Evolutionary conservation across 2,888 invertebrate genomes (phyloP), one percentile per base, ranked within the genome.

Genomic region (Brachyptera putata): DNA sequence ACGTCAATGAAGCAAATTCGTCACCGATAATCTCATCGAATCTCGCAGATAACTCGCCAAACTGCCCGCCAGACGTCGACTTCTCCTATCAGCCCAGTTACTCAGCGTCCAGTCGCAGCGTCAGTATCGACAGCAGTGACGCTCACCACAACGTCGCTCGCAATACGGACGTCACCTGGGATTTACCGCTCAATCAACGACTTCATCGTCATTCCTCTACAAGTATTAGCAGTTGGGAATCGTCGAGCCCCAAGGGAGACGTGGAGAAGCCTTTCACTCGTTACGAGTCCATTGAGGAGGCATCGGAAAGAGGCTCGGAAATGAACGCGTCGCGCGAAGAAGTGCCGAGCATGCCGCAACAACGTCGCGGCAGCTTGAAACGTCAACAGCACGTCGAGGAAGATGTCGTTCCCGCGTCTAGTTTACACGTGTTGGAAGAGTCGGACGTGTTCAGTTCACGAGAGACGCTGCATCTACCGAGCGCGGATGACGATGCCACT

Each of bases 281-380:
- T 18, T 43, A 43, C 43, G 43, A 5, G 21, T 43, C 43, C 16
- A 43, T 43, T 3, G 43, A 43, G 21, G 43, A 43, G 43, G 43
- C 43, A 5, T 21, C 43, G 2, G 43, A 43, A 11, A 14, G 18
- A 11, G 43, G 21, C 18, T 11, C 11, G 18, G 5, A 16, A 11
- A n/a, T n/a, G n/a, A n/a, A n/a, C n/a, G n/a, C n/a, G n/a, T 18
- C 53, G 21, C 21, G 36, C 53, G 53, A 36, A 16, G 53, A 16
- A 11, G 11, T 22, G 5, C 14, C 14, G 50, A 34, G 18, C 34
- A 3, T 39, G n/a, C 13, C 48, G 5, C 60, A 56, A 34, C 14
- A 41, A 9, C 50, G 63, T 5, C 62, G 64, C n/a, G 56, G 64
- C 39, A 64, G 64, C 34, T 48, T 64, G 1, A 64, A 63, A 34